phyloP scores from a whole-genome alignment of 2,888 invertebrate genomes.

The Hydraecia micacea region DNA sequence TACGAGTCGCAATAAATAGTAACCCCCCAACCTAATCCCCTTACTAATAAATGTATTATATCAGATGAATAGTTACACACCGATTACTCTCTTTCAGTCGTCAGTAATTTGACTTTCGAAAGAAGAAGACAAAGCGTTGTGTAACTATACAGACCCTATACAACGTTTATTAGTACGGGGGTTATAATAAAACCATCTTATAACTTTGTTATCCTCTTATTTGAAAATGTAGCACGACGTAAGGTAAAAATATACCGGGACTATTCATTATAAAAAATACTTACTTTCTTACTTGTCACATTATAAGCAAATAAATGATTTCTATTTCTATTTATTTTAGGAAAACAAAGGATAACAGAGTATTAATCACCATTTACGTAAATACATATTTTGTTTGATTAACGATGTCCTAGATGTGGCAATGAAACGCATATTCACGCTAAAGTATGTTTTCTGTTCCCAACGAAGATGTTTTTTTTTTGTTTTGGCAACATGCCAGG shows the following conservation, averaged over 20 bases:
- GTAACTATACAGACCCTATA: no score
- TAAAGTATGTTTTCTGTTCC: conserved; percentile 29
- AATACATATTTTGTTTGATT: conserved; percentile 28
- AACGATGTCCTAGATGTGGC: conserved; percentile 30
- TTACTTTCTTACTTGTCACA: background rate
- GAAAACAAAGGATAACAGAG: background rate
- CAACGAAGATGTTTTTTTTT: conserved; percentile 25
- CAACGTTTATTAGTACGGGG: no score
- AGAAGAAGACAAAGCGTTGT: no score
- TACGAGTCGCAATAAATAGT: no score
- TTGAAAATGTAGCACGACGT: background rate
- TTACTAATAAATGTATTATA: no score
- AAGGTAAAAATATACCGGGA: background rate
- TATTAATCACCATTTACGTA: no score
- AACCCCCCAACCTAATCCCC: no score
- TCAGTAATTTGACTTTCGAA: no score
- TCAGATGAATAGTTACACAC: no score
- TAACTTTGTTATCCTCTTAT: background rate
- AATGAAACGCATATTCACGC: conserved; percentile 30
- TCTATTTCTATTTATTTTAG: background rate
- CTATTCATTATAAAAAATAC: background rate
- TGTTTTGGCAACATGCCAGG: conserved; percentile 36
- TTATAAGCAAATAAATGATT: background rate
- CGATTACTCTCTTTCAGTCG: no score
- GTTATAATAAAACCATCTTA: background rate